Base-by-base conservation (phyloP, 2,888 invertebrate genomes). In the Eupithecia abbreviata region DNA sequence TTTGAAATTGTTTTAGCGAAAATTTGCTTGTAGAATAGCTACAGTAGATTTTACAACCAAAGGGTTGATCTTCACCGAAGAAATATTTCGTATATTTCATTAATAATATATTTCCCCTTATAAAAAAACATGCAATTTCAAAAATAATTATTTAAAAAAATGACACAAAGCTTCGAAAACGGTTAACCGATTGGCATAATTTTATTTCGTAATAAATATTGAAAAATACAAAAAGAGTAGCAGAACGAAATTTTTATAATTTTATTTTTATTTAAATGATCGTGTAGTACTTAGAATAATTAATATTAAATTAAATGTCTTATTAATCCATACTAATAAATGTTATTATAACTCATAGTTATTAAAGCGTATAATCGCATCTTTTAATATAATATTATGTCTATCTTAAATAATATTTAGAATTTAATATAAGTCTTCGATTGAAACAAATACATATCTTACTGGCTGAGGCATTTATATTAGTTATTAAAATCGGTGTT, bases 381-480 rank as follows among this genome's bases (percentile, higher is more conserved):
- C 82, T 87, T 85, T 86, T 85, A 82, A 86, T 82, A 86, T 86
- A 83, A 86, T 89, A 86, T 90, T 84, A 87, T 92, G 90, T 92
- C 10, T 89, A 90, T 89, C 89, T 88, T 88, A 90, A 88, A 89
- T 85, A 85, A 87, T 88, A 89, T 86, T 88, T 87, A 89, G 86
- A 88, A 87, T 89, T 85, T 84, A 77, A 80, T 76, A 62, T 84
- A 93, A 92, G 91, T 92, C 89, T 92, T 92, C 84, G 89, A 90
- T 88, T 90, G 91, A 94, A 94, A 94, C 92, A 82, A 89, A 92
- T 91, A 95, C 93, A 95, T 94, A 95, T 95, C 93, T 84, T 87
- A 87, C 92, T 95, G 95, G 95, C 95, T 95, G 95, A 92, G 95
- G 95, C 95, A 95, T 95, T 94, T 94, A 93, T 90, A 90, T 85